Conservation (phyloP, 2,888 invertebrate genomes). For the Chironomus riparius region DNA sequence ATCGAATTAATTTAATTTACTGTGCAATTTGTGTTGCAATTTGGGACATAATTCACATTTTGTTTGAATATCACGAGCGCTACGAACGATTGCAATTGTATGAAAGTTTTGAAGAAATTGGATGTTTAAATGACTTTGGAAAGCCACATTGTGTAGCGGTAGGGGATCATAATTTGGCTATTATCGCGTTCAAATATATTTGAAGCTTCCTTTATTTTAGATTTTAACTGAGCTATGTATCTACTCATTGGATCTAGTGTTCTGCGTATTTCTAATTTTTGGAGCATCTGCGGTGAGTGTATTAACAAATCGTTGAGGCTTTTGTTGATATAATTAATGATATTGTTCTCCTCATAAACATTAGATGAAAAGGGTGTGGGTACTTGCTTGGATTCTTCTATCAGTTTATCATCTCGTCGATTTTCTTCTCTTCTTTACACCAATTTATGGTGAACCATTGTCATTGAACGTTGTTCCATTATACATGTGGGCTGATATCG, state of each 20-base stretch:
- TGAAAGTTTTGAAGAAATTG: neutral
- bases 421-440: slow-evolving; percentile 14
- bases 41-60: slow-evolving; percentile 10
- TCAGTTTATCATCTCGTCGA: slow-evolving; percentile 13
- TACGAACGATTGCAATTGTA: neutral
- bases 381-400: neutral
- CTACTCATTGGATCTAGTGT: neutral
- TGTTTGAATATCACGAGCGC: neutral
- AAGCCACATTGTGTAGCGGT: slow-evolving; percentile 1
- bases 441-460: neutral
- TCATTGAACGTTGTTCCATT: neutral
- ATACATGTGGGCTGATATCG: slow-evolving; percentile 4
- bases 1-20: slow-evolving; percentile 13
- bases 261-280: neutral
- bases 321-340: neutral
- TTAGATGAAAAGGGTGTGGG: neutral
- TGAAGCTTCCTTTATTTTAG: no score
- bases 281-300: neutral
- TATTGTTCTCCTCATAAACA: neutral
- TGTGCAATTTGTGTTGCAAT: slow-evolving; percentile 1
- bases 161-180: neutral
- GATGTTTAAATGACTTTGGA: neutral
- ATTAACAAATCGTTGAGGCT: neutral
- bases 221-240: neutral
- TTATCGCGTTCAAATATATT: no score